Conservation (phyloP, 2,797 vertebrate genomes). For the Etheostoma perlongum region DNA sequence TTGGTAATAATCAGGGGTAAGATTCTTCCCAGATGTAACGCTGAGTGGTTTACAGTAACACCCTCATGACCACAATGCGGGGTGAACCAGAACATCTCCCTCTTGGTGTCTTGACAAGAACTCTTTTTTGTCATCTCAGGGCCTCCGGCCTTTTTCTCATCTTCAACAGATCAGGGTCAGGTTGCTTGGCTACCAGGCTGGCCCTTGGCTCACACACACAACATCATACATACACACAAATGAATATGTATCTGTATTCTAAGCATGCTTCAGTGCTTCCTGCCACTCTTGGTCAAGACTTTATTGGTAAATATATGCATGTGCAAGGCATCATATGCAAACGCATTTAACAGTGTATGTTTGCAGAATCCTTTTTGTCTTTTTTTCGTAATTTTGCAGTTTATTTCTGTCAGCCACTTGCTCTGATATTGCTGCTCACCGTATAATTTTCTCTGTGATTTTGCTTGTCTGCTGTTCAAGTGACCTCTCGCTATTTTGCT, state of each 20-base stretch:
- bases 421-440: neutral
- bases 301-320: neutral
- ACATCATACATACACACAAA: neutral
- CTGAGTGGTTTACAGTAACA: slow-evolving; percentile 19
- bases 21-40: neutral
- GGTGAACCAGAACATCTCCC: slow-evolving; percentile 9
- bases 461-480: slow-evolving; percentile 28
- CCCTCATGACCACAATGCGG: slow-evolving; percentile 14
- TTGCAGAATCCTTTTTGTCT: neutral
- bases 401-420: neutral
- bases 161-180: slow-evolving; percentile 5
- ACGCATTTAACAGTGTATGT: neutral
- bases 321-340: neutral
- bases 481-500: slow-evolving; percentile 44
- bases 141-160: neutral
- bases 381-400: neutral
- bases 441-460: slow-evolving; percentile 40
- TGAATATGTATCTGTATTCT: neutral
- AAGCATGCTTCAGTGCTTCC: neutral
- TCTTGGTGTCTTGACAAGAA: slow-evolving; percentile 10
- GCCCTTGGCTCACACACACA: neutral
- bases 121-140: neutral
- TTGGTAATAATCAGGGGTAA: neutral
- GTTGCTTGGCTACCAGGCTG: neutral
- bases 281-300: neutral